Conservation (phyloP, 2,797 vertebrate genomes). For the Hirundo rustica region DNA sequence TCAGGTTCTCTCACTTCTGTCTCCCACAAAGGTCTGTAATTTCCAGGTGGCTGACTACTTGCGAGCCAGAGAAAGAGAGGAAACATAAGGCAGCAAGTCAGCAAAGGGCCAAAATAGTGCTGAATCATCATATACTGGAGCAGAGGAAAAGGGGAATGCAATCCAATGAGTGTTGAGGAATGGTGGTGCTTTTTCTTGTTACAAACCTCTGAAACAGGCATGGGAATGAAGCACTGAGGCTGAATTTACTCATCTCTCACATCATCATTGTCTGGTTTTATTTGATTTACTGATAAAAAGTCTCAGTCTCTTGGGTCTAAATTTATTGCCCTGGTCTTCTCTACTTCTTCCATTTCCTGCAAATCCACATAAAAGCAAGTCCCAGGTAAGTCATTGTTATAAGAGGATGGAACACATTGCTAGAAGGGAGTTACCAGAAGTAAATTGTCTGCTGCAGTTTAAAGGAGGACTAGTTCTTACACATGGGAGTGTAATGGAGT, state of each 20-base stretch:
- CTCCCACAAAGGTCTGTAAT: not conserved
- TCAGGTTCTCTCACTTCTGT: not conserved
- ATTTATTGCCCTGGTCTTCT: not conserved
- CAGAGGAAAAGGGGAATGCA: not conserved
- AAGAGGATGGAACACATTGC: not conserved
- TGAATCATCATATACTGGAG: not conserved
- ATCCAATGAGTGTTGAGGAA: not conserved
- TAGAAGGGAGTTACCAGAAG: not conserved
- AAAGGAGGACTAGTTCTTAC: not conserved
- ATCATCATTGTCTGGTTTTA: not conserved
- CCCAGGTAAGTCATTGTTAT: not conserved
- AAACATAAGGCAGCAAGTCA: not conserved
- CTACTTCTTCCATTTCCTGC: not conserved
- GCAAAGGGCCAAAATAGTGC: not conserved
- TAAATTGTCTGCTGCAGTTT: not conserved
- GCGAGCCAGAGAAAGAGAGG: not conserved
- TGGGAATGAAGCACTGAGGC: not conserved
- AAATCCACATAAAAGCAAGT: not conserved
- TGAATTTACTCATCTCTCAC: not conserved
- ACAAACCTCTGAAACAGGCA: not conserved
- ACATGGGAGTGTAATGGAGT: not conserved
- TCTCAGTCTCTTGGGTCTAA: not conserved
- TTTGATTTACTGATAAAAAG: not conserved
- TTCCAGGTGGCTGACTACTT: not conserved
- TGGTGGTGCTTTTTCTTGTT: not conserved